phyloP scores from a whole-genome alignment of 2,888 invertebrate genomes.

The Atrina japonica region DNA sequence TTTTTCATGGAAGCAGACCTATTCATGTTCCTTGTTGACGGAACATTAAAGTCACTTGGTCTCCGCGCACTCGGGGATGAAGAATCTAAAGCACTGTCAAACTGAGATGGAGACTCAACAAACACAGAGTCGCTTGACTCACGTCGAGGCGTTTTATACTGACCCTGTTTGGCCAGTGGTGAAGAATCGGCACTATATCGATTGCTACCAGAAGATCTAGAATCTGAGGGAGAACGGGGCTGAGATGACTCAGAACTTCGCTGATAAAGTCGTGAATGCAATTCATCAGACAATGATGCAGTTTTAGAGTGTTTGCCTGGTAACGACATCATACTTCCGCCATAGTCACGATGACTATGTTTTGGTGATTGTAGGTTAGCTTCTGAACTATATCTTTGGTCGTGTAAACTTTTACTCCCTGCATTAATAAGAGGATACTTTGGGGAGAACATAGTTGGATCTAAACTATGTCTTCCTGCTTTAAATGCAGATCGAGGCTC shows the following conservation, averaged over 20 bases:
- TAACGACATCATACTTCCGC: conserved; percentile 54
- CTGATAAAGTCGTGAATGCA: conserved; percentile 41
- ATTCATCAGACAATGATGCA: conserved; percentile 43
- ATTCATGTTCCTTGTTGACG: conserved; percentile 44
- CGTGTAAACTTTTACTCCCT: conserved; percentile 47
- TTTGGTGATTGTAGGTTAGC: conserved; percentile 46
- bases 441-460: conserved; percentile 55
- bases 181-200: conserved; percentile 58
- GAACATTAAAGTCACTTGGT: conserved; percentile 13
- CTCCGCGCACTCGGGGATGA: conserved; percentile 5
- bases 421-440: conserved; percentile 45
- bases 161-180: conserved; percentile 17
- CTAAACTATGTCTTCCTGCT: conserved; percentile 62
- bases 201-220: conserved; percentile 60
- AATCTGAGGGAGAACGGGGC: conserved; percentile 63
- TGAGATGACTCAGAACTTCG: conserved; percentile 56
- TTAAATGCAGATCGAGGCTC: conserved; percentile 30
- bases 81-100: conserved; percentile 40
- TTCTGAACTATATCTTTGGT: conserved; percentile 54
- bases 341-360: conserved; percentile 40
- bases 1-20: conserved; percentile 72
- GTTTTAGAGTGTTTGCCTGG: conserved; percentile 42
- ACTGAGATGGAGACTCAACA: conserved; percentile 33
- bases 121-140: conserved; percentile 68
- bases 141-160: conserved; percentile 30